phyloP scores from a whole-genome alignment of 2,113 vertebrate genomes.

The Albula glossodonta region DNA sequence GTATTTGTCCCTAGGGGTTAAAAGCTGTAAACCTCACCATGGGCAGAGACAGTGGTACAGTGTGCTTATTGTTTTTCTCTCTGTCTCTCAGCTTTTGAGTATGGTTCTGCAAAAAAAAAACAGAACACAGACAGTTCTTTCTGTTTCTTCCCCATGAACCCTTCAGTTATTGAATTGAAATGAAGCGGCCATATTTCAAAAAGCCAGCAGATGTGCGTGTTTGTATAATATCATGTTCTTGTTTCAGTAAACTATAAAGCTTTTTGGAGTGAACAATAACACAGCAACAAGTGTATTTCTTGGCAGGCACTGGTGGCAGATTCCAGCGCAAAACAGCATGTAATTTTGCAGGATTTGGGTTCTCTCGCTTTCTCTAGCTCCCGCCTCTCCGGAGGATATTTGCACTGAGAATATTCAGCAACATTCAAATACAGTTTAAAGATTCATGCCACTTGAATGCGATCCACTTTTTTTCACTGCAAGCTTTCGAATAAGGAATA shows the following conservation, averaged over 20 bases:
- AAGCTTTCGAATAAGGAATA: conserved; percentile 76
- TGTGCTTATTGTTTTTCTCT: conserved; percentile 36
- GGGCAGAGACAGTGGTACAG: neutral
- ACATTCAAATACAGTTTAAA: conserved; percentile 59
- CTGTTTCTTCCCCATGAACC: neutral
- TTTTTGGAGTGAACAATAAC: conserved; percentile 60
- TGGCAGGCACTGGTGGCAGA: conserved; percentile 50
- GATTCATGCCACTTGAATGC: conserved; percentile 62
- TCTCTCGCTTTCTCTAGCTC: conserved; percentile 49
- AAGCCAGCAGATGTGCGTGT: conserved; percentile 11
- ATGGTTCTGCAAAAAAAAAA: neutral
- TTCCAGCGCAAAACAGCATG: conserved; percentile 56
- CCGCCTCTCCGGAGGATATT: conserved; percentile 48
- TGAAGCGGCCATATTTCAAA: conserved; percentile 13
- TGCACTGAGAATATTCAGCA: conserved; percentile 48
- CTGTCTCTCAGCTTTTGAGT: conserved; percentile 5
- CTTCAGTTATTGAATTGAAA: conserved; percentile 21
- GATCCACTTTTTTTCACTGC: conserved; percentile 43
- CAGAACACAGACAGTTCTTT: neutral
- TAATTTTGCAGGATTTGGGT: conserved; percentile 63
- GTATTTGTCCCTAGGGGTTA: conserved; percentile 29
- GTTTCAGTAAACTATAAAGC: conserved; percentile 46
- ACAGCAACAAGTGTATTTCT: conserved; percentile 70
- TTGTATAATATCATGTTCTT: neutral
- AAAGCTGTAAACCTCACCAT: neutral